These are phyloP conservation scores for Saturnia pavonia DNA, from an alignment of 2,888 invertebrate species.

Conservation along the genomic window DNA sequence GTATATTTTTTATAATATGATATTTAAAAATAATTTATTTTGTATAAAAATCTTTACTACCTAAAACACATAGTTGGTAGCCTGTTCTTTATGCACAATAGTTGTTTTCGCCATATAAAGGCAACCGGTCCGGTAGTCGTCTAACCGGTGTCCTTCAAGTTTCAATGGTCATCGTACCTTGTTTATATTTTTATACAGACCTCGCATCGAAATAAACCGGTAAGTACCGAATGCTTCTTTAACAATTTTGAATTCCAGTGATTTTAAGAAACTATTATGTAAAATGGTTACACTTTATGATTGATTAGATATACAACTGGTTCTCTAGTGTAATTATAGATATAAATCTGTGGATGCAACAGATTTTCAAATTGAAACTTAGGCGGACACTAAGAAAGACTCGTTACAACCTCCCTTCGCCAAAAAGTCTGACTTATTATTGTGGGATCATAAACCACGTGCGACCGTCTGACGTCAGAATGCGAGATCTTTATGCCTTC, in stretches of 20 bases:
- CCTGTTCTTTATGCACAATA: constrained; percentile 7
- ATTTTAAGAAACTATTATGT: neutral
- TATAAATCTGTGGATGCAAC: neutral
- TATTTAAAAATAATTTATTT: too few species aligned
- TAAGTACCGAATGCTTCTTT: neutral
- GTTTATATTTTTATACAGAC: neutral
- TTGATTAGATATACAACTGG: neutral
- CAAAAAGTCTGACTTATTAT: too few species aligned
- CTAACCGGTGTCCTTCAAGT: constrained; percentile 13
- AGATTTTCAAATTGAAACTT: neutral
- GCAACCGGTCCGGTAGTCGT: neutral
- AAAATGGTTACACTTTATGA: neutral
- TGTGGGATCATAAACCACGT: too few species aligned
- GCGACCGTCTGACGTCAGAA: too few species aligned
- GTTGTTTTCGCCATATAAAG: constrained; percentile 10
- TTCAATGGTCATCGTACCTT: constrained; percentile 13
- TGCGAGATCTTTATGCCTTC: too few species aligned
- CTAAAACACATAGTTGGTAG: neutral
- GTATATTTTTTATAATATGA: too few species aligned
- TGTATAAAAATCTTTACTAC: neutral
- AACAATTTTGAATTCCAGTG: neutral
- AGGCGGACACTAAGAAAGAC: too few species aligned
- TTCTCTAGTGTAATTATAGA: too few species aligned
- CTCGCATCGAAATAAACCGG: constrained; percentile 7
- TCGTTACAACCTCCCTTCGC: too few species aligned